Evolutionary conservation across 2,888 invertebrate species (phyloP).

Genomic region (Plusia festucae): DNA sequence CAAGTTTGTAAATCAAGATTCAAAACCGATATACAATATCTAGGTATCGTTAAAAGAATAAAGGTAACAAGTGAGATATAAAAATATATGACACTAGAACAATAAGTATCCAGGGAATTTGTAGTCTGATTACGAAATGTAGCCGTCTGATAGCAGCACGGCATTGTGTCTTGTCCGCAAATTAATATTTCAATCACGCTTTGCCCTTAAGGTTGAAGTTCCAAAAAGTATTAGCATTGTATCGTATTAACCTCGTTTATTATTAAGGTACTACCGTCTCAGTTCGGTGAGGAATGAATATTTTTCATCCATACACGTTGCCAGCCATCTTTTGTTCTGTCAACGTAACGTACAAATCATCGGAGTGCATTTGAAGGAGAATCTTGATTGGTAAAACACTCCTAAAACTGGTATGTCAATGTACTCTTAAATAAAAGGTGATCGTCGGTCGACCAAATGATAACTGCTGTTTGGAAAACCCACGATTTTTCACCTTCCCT

Average conservation of each 20-base stretch:
- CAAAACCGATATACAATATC: too few species aligned
- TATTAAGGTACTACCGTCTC: background rate
- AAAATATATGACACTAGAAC: background rate
- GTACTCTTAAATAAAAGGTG: background rate
- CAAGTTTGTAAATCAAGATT: background rate
- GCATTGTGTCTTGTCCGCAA: background rate
- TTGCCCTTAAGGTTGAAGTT: constrained; percentile 12
- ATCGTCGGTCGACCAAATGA: background rate
- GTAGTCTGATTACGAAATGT: background rate
- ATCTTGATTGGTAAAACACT: background rate
- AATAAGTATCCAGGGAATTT: background rate
- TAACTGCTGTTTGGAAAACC: too few species aligned
- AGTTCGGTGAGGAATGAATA: background rate
- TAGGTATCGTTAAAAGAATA: background rate
- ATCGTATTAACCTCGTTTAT: background rate
- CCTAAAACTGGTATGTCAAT: background rate
- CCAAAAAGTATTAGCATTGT: constrained; percentile 4
- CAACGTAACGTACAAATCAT: background rate
- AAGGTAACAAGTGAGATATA: background rate
- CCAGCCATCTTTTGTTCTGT: background rate
- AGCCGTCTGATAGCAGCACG: background rate
- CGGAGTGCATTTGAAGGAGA: constrained; percentile 6
- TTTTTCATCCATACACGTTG: background rate
- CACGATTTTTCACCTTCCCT: too few species aligned
- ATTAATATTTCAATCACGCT: constrained; percentile 24